Percentiles rank a stretch among this genome's conserved stretches.
These are phyloP conservation scores for Eulimnadia texana DNA, from an alignment of 1,140 invertebrate genomes.

Conservation along the genomic window DNA sequence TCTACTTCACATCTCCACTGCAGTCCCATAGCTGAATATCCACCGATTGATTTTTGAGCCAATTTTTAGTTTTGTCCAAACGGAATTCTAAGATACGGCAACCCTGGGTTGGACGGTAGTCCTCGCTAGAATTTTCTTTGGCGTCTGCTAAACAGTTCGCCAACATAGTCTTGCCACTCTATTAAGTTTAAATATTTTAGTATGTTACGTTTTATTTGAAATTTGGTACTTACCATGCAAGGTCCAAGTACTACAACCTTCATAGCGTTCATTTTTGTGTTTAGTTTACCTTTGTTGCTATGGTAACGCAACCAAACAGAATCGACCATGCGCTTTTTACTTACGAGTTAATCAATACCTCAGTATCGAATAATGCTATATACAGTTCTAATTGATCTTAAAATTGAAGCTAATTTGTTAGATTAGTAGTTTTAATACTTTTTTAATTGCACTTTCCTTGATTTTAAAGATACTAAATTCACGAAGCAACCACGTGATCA, in stretches of 20 bases:
- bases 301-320: background rate
- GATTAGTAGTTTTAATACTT: too few species aligned
- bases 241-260: background rate
- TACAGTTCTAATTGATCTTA: too few species aligned
- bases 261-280: background rate
- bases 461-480: too few species aligned
- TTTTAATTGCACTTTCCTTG: too few species aligned
- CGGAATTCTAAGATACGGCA: background rate
- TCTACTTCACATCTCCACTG: background rate
- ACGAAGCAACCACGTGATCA: too few species aligned
- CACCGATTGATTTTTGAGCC: background rate
- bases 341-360: background rate
- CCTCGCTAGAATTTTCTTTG: background rate
- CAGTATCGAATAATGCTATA: too few species aligned
- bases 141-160: background rate
- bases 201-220: too few species aligned
- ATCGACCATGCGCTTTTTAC: background rate
- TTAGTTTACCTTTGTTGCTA: background rate
- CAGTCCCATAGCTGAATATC: background rate
- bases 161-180: background rate
- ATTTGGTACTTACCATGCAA: background rate
- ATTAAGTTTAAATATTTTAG: too few species aligned
- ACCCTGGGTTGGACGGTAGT: background rate
- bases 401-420: too few species aligned
- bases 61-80: background rate